Evolutionary conservation across 2,888 invertebrate species (phyloP), one percentile per base, ranked within the genome.

Genomic region (Harmothoe impar): DNA sequence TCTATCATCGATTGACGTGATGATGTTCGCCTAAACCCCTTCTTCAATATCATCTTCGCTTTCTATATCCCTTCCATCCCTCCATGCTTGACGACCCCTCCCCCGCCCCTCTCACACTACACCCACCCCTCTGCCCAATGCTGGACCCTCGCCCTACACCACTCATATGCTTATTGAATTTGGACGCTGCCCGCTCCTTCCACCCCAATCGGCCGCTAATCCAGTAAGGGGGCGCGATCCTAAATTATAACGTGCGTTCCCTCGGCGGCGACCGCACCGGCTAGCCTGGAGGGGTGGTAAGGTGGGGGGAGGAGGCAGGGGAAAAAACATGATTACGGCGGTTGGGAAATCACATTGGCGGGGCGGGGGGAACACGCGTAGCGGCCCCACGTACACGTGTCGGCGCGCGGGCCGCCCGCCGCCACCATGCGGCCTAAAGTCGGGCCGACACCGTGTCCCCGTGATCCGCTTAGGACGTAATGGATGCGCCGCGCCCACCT

Each of bases 101-200:
- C 43, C 10, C 43, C 10, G 43, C 10, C 43, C 10, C 43, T 10
- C 10, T 43, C 10, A n/a, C n/a, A 43, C 43, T 43, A 43, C 43
- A 10, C 43, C 43, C 43, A 7, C 43, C 43, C 43, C 43, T 10
- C 43, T 43, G 43, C 43, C 43, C 43, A 43, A 43, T 43, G 43
- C 43, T 43, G 5, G 43, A 31, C 84, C n/a, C 43, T 31, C 43
- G 25, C 84, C 84, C 84, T 84, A 84, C 84, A 84, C 84, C 84
- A 84, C 84, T 84, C 84, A 84, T 84, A 84, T 84, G 84, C 84
- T 84, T 84, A 84, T 84, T 84, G 84, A 35, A 84, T 84, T 84
- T 33, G 51, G 20, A 20, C 84, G 51, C 43, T 68, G 3, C 43
- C 84, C 35, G 0, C 84, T 84, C 84, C 84, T 72, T 72, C 84